phyloP scores from a whole-genome alignment of 2,888 invertebrate species.

The Acleris emargana region DNA sequence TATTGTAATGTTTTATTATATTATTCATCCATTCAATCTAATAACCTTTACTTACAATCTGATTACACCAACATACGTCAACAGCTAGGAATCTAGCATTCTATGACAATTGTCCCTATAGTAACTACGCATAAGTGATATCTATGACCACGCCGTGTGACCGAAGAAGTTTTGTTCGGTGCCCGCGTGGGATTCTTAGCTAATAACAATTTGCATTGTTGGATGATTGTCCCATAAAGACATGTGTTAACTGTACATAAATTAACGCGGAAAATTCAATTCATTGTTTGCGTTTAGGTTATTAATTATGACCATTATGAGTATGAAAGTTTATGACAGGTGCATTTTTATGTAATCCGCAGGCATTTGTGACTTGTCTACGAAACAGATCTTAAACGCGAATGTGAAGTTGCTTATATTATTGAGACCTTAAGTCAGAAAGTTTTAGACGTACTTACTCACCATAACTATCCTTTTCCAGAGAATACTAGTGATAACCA shows the following conservation, averaged over 20 bases:
- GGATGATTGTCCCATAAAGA: constrained; percentile 5
- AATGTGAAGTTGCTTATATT: no score
- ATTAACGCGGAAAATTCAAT: background rate
- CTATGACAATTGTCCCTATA: constrained; percentile 12
- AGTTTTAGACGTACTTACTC: no score
- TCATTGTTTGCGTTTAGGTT: background rate
- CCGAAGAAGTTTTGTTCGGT: constrained; percentile 14
- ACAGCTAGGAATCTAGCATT: constrained; percentile 9
- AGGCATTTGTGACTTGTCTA: no score
- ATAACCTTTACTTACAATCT: no score
- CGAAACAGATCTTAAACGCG: no score
- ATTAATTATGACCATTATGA: background rate
- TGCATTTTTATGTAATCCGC: no score
- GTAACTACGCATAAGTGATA: constrained; percentile 15
- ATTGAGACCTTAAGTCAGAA: no score
- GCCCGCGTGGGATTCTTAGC: constrained; percentile 16
- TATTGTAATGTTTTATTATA: no score
- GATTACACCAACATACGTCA: constrained; percentile 1
- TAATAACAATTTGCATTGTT: constrained; percentile 14
- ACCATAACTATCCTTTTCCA: no score
- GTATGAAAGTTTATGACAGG: background rate
- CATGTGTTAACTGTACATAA: constrained; percentile 14
- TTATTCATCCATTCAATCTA: no score
- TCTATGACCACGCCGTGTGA: constrained; percentile 9
- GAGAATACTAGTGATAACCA: no score